Conservation (phyloP, 2,797 vertebrate genomes). For the Sparidentex hasta region DNA sequence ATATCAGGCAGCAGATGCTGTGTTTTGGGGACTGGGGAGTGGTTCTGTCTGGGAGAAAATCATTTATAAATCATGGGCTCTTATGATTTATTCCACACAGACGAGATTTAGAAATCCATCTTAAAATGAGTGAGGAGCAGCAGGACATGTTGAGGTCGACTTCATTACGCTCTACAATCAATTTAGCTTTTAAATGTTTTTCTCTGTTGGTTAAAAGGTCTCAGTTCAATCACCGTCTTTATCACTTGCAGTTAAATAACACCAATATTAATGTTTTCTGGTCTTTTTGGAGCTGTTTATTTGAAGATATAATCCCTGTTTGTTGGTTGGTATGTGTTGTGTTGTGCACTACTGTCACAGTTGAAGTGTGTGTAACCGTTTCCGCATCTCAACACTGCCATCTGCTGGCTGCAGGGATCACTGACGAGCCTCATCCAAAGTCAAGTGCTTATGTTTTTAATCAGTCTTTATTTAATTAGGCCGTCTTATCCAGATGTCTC, state of each 20-base stretch:
- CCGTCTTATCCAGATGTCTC: no score
- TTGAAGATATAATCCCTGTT: not conserved
- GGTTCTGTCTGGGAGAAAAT: slow-evolving; percentile 17
- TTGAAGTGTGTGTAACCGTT: not conserved
- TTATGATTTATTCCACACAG: not conserved
- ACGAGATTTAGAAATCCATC: not conserved
- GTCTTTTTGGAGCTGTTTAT: not conserved
- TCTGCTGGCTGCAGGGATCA: slow-evolving; percentile 54
- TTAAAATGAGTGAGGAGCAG: not conserved
- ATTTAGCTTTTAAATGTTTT: not conserved
- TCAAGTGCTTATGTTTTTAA: no score
- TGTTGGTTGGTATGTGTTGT: not conserved
- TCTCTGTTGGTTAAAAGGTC: not conserved
- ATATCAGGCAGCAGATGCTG: not conserved
- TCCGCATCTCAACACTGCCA: slow-evolving; percentile 60
- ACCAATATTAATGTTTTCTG: not conserved
- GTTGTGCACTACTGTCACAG: no score
- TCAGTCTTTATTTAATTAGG: no score
- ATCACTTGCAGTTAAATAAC: not conserved
- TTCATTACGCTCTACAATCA: not conserved
- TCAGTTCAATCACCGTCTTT: not conserved
- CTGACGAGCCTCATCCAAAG: not conserved
- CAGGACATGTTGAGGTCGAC: not conserved
- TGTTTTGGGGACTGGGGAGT: not conserved
- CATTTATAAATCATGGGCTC: slow-evolving; percentile 15